Percentiles rank a stretch among this genome's conserved stretches.
phyloP scores from a whole-genome alignment of 2,113 vertebrate species.

The Melanotaenia duboulayi region DNA sequence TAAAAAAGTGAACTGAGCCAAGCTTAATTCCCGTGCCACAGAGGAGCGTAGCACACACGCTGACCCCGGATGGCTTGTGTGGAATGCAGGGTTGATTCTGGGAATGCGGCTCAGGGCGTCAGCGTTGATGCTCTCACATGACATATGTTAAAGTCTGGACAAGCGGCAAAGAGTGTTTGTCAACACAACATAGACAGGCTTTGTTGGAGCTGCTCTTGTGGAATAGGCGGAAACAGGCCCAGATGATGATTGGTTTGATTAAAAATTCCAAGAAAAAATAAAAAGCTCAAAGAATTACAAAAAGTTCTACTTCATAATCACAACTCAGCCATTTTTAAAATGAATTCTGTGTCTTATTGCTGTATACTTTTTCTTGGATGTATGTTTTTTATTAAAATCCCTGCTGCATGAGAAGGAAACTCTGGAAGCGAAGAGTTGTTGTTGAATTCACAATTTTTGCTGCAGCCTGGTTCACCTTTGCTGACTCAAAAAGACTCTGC shows the following conservation, averaged over 20 bases:
- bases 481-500: conserved; percentile 28
- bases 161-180: conserved; percentile 12
- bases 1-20: conserved; percentile 14
- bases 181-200: conserved; percentile 23
- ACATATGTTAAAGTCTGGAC: conserved; percentile 2
- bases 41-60: background rate
- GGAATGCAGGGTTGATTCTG: conserved; percentile 33
- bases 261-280: background rate
- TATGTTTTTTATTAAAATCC: background rate
- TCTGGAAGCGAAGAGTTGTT: conserved; percentile 18
- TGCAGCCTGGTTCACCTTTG: conserved; percentile 26
- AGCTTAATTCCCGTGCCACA: background rate
- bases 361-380: background rate
- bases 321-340: background rate
- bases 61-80: conserved; percentile 23
- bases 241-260: conserved; percentile 12
- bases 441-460: conserved; percentile 15
- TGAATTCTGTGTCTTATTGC: background rate
- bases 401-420: conserved; percentile 3
- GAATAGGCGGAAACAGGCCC: background rate
- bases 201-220: conserved; percentile 35
- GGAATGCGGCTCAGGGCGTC: conserved; percentile 54
- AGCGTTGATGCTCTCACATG: conserved; percentile 43
- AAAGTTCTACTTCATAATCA: background rate
- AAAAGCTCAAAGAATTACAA: background rate